Evolutionary conservation across 2,888 invertebrate species (phyloP), one percentile per base, ranked within the genome.

Genomic region (Monoplex corrugatus): DNA sequence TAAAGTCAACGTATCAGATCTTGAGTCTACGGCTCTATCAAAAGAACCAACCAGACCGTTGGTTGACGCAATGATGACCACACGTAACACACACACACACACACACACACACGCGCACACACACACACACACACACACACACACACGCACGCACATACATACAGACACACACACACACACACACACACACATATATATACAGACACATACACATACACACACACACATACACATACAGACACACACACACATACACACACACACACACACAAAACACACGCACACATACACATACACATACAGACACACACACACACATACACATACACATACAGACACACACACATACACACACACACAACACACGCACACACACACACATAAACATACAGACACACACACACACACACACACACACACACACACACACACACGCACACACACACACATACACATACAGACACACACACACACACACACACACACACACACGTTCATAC

Each of bases 181-280:
- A 44, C 43, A 44, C 43, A 87, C 84, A 57, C 89, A 83, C 19
- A 87, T 84, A 43, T 87, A 83, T 16, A 87, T 28, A 23, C 89
- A 32, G 0, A 83, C 84, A 45, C 89, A 83, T n/a, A 86, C 32
- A 32, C 89, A 35, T 6, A 72, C 83, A 45, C 89, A n/a, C 1
- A 87, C 57, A 43, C 83, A 50, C 38, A 83, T 75, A 72, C 83
- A 38, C 45, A 82, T 32, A 57, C 87, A n/a, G 13, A 82, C 75
- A 75, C 84, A 45, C 63, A 16, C 13, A 63, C 63, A 63, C 63
- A 63, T 28, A 63, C 63, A 63, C 63, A 63, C 63, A 8, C 23
- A 23, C 8, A 3, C 3, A 23, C 28, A 23, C 8, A 8, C 63
- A 63, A 16, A 16, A 8, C 23, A 63, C 63, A 16, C 3, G 28